Base-by-base conservation (phyloP, 2,888 invertebrate species). In the Plutella xylostella region DNA sequence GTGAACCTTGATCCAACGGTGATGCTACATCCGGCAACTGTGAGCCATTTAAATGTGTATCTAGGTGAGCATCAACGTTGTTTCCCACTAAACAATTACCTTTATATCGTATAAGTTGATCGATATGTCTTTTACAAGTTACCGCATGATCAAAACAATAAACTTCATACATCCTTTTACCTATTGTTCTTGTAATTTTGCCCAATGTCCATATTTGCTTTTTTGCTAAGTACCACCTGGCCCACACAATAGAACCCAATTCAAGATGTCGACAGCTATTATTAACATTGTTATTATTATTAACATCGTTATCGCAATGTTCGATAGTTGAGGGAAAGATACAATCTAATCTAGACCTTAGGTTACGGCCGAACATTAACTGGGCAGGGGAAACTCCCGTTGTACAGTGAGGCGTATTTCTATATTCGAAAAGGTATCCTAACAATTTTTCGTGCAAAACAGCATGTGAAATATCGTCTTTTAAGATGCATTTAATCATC, bases 401-500 rank as follows among this genome's bases (percentile, higher is more conserved):
- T 6, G 38, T 14, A 20, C 38, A 38, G 15, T 38, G 38, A 6
- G 21, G n/a, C 12, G n/a, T 21, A 19, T 38, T 38, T 21, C 38
- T 19, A 20, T 38, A 38, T 7, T 38, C 21, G 21, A 38, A 38
- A 14, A 38, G 22, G 14, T 38, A 38, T 14, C 21, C n/a, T 6
- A 14, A n/a, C 4, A 38, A 21, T 38, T 17, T 3, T 20, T 21
- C 38, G 7, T 17, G 12, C n/a, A n/a, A n/a, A 4, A 38, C 7
- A 21, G 11, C 14, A 4, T 21, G 20, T 12, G 21, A 20, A 4
- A 3, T n/a, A 19, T 12, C 7, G 11, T 38, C 20, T 3, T n/a
- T 28, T 14, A 34, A 4, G 6, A 48, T 41, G 30, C 31, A 41
- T 43, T 49, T 49, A 3, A 49, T 11, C 47, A 46, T 45, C 25